These are phyloP conservation scores for Habropoda laboriosa DNA, from an alignment of 1,140 invertebrate genomes.

Conservation along the genomic window DNA sequence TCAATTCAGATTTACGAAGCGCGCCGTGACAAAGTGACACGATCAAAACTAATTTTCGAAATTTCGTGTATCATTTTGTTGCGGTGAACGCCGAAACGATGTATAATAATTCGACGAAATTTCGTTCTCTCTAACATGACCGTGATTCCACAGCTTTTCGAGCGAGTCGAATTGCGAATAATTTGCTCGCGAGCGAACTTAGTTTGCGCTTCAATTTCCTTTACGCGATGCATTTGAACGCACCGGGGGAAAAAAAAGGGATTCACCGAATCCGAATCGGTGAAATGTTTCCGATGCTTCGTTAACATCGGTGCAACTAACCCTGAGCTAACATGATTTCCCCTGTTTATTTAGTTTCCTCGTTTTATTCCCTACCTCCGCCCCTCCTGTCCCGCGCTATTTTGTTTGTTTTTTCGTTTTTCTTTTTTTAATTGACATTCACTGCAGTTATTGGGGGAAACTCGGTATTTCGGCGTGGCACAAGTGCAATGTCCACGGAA, in stretches of 20 bases:
- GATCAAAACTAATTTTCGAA: too few relatives aligned
- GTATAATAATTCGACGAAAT: neutral
- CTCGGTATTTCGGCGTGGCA: neutral
- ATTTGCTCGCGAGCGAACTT: neutral
- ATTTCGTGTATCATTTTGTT: too few relatives aligned
- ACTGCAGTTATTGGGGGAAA: neutral
- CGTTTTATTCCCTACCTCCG: neutral
- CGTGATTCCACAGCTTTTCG: neutral
- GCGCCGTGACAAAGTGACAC: too few relatives aligned
- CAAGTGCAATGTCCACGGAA: neutral
- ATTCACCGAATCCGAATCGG: conserved; percentile 15
- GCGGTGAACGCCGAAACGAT: too few relatives aligned
- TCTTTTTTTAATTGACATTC: conserved; percentile 8
- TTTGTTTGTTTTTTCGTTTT: neutral
- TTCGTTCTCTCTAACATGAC: neutral
- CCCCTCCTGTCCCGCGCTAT: too few relatives aligned
- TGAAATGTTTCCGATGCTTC: conserved; percentile 37
- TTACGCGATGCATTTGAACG: conserved; percentile 15
- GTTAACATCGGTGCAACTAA: conserved; percentile 47
- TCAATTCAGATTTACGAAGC: too few relatives aligned
- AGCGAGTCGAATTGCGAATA: neutral
- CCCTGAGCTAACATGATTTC: conserved; percentile 35
- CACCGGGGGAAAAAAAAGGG: neutral
- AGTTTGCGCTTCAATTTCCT: conserved; percentile 19
- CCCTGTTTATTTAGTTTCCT: conserved; percentile 31